phyloP scores from a whole-genome alignment of 2,113 vertebrate species.

The Speoplatyrhinus poulsoni region DNA sequence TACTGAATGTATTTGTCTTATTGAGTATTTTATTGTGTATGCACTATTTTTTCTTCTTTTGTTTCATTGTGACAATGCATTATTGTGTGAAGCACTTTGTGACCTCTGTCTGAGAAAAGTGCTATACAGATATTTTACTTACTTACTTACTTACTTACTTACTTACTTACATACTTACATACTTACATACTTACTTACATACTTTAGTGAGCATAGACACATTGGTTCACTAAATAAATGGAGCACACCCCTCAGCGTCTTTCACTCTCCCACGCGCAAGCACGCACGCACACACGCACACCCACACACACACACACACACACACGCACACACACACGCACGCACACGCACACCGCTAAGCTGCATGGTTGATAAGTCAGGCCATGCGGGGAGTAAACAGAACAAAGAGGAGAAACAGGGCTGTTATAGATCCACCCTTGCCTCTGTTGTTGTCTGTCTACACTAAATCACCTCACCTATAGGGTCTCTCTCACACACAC shows the following conservation, averaged over 20 bases:
- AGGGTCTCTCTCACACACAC: slow-evolving; percentile 10
- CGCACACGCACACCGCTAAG: slow-evolving; percentile 31
- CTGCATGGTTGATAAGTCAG: slow-evolving; percentile 58
- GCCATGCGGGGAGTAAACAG: slow-evolving; percentile 50
- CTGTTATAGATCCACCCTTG: slow-evolving; percentile 50
- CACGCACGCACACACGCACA: slow-evolving; percentile 20
- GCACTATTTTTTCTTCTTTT: no score
- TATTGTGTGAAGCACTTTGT: no score
- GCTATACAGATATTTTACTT: no score
- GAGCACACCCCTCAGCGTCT: not conserved
- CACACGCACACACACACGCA: not conserved
- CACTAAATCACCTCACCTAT: slow-evolving; percentile 61
- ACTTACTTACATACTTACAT: no score
- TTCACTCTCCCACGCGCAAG: slow-evolving; percentile 7
- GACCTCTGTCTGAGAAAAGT: no score
- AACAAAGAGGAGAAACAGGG: slow-evolving; percentile 62
- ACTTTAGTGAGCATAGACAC: no score
- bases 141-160: no score
- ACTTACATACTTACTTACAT: no score
- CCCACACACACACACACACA: slow-evolving; percentile 17
- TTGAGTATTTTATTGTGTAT: no score
- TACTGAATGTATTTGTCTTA: no score
- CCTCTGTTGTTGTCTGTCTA: slow-evolving; percentile 38
- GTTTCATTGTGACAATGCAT: no score
- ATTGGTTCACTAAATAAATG: no score